Evolutionary conservation across 1,140 invertebrate genomes (phyloP), one percentile per base, ranked within the genome.

Genomic region (Phymorhynchus buccinoides): DNA sequence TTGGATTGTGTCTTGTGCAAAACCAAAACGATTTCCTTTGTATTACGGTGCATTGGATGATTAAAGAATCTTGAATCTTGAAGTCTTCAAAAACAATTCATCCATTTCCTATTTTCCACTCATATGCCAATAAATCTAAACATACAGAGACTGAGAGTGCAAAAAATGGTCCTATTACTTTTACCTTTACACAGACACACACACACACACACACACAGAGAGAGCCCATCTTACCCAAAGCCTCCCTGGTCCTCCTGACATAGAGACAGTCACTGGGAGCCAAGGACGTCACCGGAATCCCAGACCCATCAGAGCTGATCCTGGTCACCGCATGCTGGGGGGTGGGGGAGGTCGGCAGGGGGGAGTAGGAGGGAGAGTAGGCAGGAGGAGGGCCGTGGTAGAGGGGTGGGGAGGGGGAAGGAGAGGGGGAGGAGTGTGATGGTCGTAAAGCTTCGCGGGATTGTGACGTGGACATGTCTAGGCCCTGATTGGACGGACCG

Each of bases 241-340:
- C 18, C n/a, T 78, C 62, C 14, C 73, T 44, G 79, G 80, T 85
- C 32, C 83, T 52, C 22, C 87, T 79, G 4, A 88, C 85, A 85
- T 89, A 90, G 2, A 88, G 82, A 3, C 89, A 88, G 48, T 90
- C 90, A 75, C 39, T 71, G 16, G 93, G 92, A 1, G 94, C 94
- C 35, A 94, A 84, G 6, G 92, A 91, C 22, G 95, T 95, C 39
- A 95, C 94, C 1, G 95, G 94, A n/a, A n/a, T n/a, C 85, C 95
- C 94, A 48, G 93, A 90, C 37, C 94, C 92, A 86, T 95, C 94
- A 1, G 94, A 93, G 0, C 86, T 84, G 37, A 90, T 88, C 27
- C 87, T 88, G 1, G 91, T 87, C 1, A 93, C 88, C 2, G 91
- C 89, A 30, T 92, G 87, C 37, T 91, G 90, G 37, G 88, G 78